Base-by-base conservation (phyloP, 2,113 vertebrate species). In the Dicentrarchus labrax region DNA sequence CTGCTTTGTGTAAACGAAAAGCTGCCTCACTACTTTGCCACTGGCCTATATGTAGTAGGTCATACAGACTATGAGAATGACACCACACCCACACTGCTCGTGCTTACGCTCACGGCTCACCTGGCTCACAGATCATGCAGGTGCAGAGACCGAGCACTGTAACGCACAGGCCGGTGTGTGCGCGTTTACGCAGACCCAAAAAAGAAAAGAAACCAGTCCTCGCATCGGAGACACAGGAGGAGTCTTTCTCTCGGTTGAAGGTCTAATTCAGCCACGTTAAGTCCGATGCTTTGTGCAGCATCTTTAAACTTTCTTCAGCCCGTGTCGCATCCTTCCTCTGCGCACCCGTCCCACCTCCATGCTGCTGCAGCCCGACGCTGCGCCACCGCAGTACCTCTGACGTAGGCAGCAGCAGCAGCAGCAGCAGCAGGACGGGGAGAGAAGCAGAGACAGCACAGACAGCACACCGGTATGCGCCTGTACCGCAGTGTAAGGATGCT, bases 1-100 rank as follows among this genome's bases (percentile, higher is more conserved):
- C 54, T 86, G 90, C 76, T 92, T 78, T 70, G 72, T 86, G 88
- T 84, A 85, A 90, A 91, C 85, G 36, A 61, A 91, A 92, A 91
- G 92, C 89, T 85, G 92, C 70, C 78, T 82, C 88, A 51, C 90
- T 89, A 80, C 88, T 93, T 92, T 48, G 56, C 45, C 60, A 59
- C 85, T 65, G 71, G 51, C 78, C 83, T 89, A 81, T 87, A 83
- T 83, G 83, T 70, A 50, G 60, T 30, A 45, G 76, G 78, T 76
- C 92, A 84, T 76, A 61, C 84, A 79, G 64, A 75, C 81, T 22
- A 2, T 39, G 82, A 48, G 36, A 50, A 57, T 12, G 62, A 85
- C 88, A 88, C 94, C 93, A 91, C 91, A 87, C 94, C 93, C 91
- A 92, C 91, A 92, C 93, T 57, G 45, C 75, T 73, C 67, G 36